Base-by-base conservation (phyloP, 2,113 vertebrate species). In the Labeo rohita region DNA sequence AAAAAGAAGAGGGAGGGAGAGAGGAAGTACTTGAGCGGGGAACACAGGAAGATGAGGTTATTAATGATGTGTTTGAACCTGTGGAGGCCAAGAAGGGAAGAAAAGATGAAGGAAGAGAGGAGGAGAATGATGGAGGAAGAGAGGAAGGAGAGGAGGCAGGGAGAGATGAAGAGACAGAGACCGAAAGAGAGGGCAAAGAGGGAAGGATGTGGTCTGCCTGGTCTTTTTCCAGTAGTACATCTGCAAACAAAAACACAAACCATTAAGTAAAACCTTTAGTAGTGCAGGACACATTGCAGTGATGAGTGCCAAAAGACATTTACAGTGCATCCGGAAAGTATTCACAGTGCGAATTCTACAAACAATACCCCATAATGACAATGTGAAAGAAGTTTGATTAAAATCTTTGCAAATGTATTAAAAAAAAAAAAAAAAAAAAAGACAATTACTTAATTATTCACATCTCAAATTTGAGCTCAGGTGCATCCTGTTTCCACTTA, bases 191-290 rank as follows among this genome's bases (percentile, higher is more conserved):
- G 21, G 81, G 84, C 21, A 77, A 8, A 9, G 85, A 61, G 6
- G 77, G 68, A 34, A 79, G 50, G 61, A 50, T 77, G 36, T 68
- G 68, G 3, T 84, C 56, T 28, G n/a, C 49, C 23, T n/a, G 80
- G 18, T 84, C 70, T 61, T 82, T 84, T 70, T 47, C 50, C 13
- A 72, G 39, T 18, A 89, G 77, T 16, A 59, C 82, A 84, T 70
- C 88, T 89, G 50, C 21, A 73, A 72, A 86, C 0, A 75, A 81
- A 79, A 28, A 49, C 5, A 16, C 23, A 21, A n/a, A 63, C 1
- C 18, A 49, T 39, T 63, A 36, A 36, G 36, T 80, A 28, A 72
- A 16, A 73, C 39, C 8, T 47, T 8, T 1, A 36, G 13, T 18
- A 80, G 13, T 21, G 47, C 45, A 54, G 65, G 59, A 18, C 56